A percentile compares a stretch with the other conserved stretches of the same genome.
Conservation (phyloP, 2,888 invertebrate genomes). For the Platycheirus albimanus region DNA sequence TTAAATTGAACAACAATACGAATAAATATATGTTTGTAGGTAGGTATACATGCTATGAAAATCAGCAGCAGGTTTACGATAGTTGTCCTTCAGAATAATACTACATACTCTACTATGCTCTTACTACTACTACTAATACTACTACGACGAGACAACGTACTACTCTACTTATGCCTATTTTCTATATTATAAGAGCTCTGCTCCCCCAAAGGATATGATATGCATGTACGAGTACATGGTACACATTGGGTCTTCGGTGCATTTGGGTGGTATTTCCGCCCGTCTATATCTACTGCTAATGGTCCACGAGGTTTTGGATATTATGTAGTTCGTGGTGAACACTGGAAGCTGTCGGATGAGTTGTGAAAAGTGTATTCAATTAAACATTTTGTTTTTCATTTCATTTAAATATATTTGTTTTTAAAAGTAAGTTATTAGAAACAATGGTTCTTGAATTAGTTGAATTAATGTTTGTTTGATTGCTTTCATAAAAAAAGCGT, state of each 20-base stretch:
- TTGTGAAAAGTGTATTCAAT: conserved; percentile 32
- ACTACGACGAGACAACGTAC: conserved; percentile 55
- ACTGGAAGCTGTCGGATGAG: conserved; percentile 60
- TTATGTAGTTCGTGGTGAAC: conserved; percentile 60
- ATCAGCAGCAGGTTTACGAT: conserved; percentile 43
- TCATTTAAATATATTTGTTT: conserved; percentile 2
- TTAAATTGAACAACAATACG: conserved; percentile 37
- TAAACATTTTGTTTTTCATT: conserved; percentile 11
- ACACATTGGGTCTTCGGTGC: conserved; percentile 42
- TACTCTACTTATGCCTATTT: conserved; percentile 36
- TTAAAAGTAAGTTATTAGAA: conserved; percentile 48
- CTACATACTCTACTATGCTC: conserved; percentile 50
- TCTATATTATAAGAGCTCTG: conserved; percentile 12
- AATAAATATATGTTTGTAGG: background rate
- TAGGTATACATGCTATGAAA: conserved; percentile 18
- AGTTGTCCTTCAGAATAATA: conserved; percentile 55
- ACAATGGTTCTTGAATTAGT: background rate
- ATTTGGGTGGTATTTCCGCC: conserved; percentile 21
- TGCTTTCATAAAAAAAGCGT: too few species aligned
- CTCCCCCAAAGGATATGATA: conserved; percentile 31
- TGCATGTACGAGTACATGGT: conserved; percentile 32
- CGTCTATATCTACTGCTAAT: conserved; percentile 38
- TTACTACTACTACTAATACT: conserved; percentile 54
- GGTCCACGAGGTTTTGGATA: conserved; percentile 44
- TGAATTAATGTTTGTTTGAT: background rate